Evolutionary conservation across 1,140 invertebrate species (phyloP), one percentile per base, ranked within the genome.

Genomic region (Phocides pigmalion): DNA sequence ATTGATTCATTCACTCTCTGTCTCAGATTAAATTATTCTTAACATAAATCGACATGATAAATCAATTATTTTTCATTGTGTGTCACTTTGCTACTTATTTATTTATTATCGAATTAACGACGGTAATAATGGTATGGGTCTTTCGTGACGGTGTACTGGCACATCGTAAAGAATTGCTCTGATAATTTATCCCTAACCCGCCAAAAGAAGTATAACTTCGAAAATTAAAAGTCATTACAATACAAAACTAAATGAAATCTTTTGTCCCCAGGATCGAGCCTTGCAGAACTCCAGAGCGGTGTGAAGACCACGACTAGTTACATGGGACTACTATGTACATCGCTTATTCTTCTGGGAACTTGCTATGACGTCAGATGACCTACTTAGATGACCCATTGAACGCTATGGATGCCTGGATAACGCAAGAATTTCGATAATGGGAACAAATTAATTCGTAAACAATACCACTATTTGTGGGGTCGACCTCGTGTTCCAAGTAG

Each of bases 271-370:
- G 87, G 87, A 50, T 90, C 84, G 25, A 90, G 85, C 62, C 61
- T 90, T 12, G 87, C 85, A 3, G 85, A 88, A 37, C 70, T 90
- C 12, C 85, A 90, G 46, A 90, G 87, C 59, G 87, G 87, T 6
- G 87, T 88, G 1, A 88, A 89, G 46, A 84, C 82, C 0, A 84
- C 80, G 8, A 83, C 84, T 0, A 82, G 81, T 53, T 89, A 88
- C 66, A 72, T 81, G 9, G 79, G 78, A 42, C 68, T 90, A 0
- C 65, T 90, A 0, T 44, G 87, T 14, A 65, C 82, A 8, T 73
- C 79, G 6, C 62, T 89, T 20, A 63, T 87, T 20, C 53, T 82
- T 0, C 64, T 87, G 11, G 69, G 75, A 35, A 69, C 73, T 12
- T 50, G 62, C 14, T 74, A 74, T 28, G 84, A 84, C 41, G 58